A percentile compares a stretch with the other conserved stretches of the same genome.
Conservation (phyloP, 2,888 invertebrate species). For the Diloba caeruleocephala region DNA sequence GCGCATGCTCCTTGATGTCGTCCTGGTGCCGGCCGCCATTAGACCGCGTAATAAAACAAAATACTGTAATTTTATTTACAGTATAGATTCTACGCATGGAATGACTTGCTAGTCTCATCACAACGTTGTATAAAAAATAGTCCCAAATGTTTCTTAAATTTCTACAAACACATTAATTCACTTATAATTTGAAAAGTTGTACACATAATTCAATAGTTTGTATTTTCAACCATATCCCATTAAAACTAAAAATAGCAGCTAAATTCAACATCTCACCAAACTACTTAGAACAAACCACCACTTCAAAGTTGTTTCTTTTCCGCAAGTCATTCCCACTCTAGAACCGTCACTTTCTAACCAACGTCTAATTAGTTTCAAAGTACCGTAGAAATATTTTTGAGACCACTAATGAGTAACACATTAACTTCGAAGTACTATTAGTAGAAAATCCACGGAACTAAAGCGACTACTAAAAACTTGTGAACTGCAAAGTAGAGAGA, state of each 20-base stretch:
- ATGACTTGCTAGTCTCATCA: too few relatives aligned
- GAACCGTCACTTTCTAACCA: constrained; percentile 21
- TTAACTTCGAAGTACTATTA: constrained; percentile 24
- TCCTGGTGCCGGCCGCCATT: too few relatives aligned
- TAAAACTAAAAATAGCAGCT: neutral
- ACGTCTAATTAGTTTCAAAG: constrained; percentile 45
- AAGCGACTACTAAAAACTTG: constrained; percentile 44
- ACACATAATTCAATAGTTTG: too few relatives aligned
- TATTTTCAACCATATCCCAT: too few relatives aligned
- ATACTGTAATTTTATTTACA: too few relatives aligned
- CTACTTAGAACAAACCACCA: constrained; percentile 31
- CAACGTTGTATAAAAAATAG: too few relatives aligned
- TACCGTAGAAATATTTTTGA: constrained; percentile 49
- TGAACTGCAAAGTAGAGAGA: constrained; percentile 46
- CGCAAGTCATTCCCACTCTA: constrained; percentile 36
- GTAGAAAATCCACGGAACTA: constrained; percentile 23
- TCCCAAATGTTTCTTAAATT: too few relatives aligned
- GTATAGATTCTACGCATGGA: too few relatives aligned
- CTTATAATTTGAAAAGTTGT: too few relatives aligned
- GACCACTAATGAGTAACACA: constrained; percentile 37
- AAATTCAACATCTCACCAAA: constrained; percentile 24
- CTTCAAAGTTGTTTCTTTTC: constrained; percentile 26
- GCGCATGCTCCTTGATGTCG: too few relatives aligned
- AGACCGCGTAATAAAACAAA: too few relatives aligned
- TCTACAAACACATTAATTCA: too few relatives aligned